A percentile compares a stretch with the other conserved stretches of the same genome.
phyloP scores from a whole-genome alignment of 1,140 invertebrate genomes.

The Pristionchus pacificus region DNA sequence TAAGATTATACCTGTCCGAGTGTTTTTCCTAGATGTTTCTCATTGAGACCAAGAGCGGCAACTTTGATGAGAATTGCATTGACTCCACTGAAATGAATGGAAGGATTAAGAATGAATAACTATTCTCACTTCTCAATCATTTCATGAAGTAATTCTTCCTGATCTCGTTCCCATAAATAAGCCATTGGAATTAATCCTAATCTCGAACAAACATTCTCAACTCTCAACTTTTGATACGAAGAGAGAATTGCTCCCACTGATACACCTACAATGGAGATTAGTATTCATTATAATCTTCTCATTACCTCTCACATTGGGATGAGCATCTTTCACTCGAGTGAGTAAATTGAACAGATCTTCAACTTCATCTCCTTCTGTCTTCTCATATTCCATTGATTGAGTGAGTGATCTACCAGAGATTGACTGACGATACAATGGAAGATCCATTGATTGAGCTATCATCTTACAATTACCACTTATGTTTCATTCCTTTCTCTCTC shows the following conservation, averaged over 20 bases:
- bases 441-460: constrained; percentile 84
- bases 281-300: constrained; percentile 20
- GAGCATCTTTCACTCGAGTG: constrained; percentile 73
- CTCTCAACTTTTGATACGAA: constrained; percentile 90
- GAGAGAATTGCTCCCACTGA: constrained; percentile 93
- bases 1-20: constrained; percentile 71
- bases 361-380: constrained; percentile 88
- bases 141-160: constrained; percentile 86
- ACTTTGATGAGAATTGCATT: constrained; percentile 92
- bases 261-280: constrained; percentile 70
- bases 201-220: constrained; percentile 93
- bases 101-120: background rate
- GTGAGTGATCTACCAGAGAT: constrained; percentile 76
- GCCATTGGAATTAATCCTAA: constrained; percentile 81
- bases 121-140: constrained; percentile 83
- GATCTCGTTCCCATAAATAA: constrained; percentile 89
- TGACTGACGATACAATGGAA: constrained; percentile 75
- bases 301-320: constrained; percentile 52
- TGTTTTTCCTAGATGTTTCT: constrained; percentile 80
- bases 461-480: constrained; percentile 56
- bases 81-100: constrained; percentile 63
- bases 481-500: background rate
- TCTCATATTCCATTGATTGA: constrained; percentile 73
- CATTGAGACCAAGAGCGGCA: constrained; percentile 67
- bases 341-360: constrained; percentile 89